Evolutionary conservation across 2,888 invertebrate species (phyloP).

Genomic region (Sphecodes monilicornis): DNA sequence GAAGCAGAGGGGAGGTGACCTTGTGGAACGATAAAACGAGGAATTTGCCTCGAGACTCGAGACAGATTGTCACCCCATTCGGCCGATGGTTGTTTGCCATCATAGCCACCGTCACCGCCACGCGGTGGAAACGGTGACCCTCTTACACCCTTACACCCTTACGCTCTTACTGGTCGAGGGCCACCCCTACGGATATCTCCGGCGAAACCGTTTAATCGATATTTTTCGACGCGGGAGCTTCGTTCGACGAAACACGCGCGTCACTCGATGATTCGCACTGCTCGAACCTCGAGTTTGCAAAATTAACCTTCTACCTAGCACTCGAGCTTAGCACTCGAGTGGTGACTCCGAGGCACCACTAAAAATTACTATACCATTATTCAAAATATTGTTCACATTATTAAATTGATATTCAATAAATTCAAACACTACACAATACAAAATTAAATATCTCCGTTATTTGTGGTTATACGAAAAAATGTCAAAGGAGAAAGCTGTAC

Average conservation of each 20-base stretch:
- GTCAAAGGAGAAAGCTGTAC: no score
- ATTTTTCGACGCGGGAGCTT: slow-evolving; percentile 21
- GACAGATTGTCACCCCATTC: slow-evolving; percentile 34
- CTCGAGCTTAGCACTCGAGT: no score
- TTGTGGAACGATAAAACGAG: slow-evolving; percentile 13
- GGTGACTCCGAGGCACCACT: no score
- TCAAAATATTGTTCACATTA: no score
- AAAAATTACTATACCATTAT: no score
- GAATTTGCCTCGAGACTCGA: slow-evolving; percentile 37
- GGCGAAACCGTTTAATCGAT: slow-evolving; percentile 46
- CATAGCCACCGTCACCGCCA: slow-evolving; percentile 22
- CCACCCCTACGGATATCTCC: slow-evolving; percentile 20
- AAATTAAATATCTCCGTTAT: no score
- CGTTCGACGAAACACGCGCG: not conserved
- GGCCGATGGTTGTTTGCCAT: slow-evolving; percentile 33
- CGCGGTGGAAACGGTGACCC: slow-evolving; percentile 33
- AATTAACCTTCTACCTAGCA: no score
- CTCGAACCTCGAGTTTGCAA: not conserved
- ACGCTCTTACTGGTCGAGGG: slow-evolving; percentile 24
- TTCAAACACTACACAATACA: no score
- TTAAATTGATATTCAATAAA: no score
- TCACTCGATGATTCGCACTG: not conserved
- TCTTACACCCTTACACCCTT: slow-evolving; percentile 12
- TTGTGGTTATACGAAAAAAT: no score
- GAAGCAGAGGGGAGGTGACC: not conserved